Evolutionary conservation across 2,888 invertebrate genomes (phyloP), one percentile per base, ranked within the genome.

Genomic region (Spicauda simplicius): DNA sequence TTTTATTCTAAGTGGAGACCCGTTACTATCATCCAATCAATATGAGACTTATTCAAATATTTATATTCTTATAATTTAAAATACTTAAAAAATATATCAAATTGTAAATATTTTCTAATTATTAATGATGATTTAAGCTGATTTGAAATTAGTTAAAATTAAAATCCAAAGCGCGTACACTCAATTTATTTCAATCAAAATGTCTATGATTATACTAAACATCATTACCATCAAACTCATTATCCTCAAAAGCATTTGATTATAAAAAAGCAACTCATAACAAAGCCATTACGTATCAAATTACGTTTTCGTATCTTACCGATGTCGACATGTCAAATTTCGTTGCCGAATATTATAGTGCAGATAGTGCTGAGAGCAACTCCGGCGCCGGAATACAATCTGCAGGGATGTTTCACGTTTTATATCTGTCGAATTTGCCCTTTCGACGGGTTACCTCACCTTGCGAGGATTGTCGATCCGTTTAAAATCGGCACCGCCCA

Each of bases 361-460:
- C 81, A 74, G 81, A 78, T 81, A 81, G 80, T 76, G 76, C 77
- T 81, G 74, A 71, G 74, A 76, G 79, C 37, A 41, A 56, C 77
- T 81, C 79, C 76, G 76, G 74, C 79, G 80, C 78, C 75, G 76
- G 81, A 87, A 84, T 89, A 86, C 86, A 73, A 78, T 77, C 74
- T 77, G 78, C 79, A 79, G 85, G 90, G 91, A 87, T 89, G 88
- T 83, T 78, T 25, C 87, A 80, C 84, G 85, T 86, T 89, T 86
- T 91, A 91, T 91, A 91, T 88, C 85, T 77, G 81, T 80, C 80
- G 81, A 77, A 81, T 79, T 80, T 91, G 91, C 91, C 91, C 91
- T 91, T 91, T 91, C 77, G 79, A 79, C 80, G 77, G 80, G 85
- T 90, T 90, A 88, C 91, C 80, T 88, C 90, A 91, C 90, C 87